A percentile compares a stretch with the other conserved stretches of the same genome.
phyloP scores from a whole-genome alignment of 2,888 invertebrate genomes.

The Acleris holmiana region DNA sequence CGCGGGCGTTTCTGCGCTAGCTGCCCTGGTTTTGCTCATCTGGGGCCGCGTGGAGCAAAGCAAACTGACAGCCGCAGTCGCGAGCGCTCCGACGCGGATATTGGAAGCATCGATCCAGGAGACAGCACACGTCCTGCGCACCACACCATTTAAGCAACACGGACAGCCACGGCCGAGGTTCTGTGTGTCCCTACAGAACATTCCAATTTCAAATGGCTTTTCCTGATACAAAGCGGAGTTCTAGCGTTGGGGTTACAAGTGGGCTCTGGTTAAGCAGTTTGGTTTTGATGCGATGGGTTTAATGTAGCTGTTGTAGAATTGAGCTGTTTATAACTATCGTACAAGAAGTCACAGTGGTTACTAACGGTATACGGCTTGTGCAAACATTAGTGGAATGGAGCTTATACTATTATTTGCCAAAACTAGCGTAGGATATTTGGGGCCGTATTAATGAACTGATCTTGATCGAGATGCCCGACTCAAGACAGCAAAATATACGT shows the following conservation, averaged over 20 bases:
- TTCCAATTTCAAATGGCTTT: constrained; percentile 34
- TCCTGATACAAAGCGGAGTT: neutral
- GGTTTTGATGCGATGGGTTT: neutral
- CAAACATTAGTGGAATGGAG: too few species aligned
- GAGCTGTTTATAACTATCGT: too few species aligned
- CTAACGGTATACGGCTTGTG: too few species aligned
- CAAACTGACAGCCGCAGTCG: constrained; percentile 96
- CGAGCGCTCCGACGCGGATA: constrained; percentile 91
- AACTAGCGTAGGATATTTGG: too few species aligned
- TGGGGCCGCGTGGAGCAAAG: constrained; percentile 93
- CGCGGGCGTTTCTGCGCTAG: constrained; percentile 83
- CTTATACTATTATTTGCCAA: too few species aligned
- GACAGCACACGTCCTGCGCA: constrained; percentile 92
- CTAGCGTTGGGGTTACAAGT: constrained; percentile 1
- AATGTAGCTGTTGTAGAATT: too few species aligned
- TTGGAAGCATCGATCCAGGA: constrained; percentile 95
- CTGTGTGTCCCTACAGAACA: constrained; percentile 38
- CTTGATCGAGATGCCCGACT: too few species aligned
- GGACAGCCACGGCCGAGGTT: constrained; percentile 47
- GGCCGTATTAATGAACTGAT: too few species aligned
- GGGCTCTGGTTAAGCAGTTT: neutral
- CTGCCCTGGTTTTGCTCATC: constrained; percentile 84
- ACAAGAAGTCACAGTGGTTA: too few species aligned
- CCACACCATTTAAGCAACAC: constrained; percentile 78
- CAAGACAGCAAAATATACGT: too few species aligned